Conservation (phyloP, 1,140 invertebrate species). For the Cryptotermes secundus region DNA sequence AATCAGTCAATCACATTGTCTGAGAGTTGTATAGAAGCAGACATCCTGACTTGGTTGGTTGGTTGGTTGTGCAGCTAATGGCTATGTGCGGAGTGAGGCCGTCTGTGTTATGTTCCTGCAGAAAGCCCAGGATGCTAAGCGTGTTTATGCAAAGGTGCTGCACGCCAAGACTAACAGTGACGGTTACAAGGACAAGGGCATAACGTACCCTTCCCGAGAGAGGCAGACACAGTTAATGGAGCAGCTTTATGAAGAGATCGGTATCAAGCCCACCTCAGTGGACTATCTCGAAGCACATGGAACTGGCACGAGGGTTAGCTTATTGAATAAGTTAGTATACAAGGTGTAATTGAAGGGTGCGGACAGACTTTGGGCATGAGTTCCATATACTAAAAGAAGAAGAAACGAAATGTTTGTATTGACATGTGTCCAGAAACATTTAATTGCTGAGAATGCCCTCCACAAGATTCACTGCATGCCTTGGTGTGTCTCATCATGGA, state of each 20-base stretch:
- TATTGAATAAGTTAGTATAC: too few relatives aligned
- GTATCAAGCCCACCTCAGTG: slow-evolving; percentile 76
- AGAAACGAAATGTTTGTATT: too few relatives aligned
- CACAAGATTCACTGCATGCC: too few relatives aligned
- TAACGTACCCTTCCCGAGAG: slow-evolving; percentile 86
- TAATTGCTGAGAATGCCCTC: too few relatives aligned
- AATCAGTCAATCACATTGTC: too few relatives aligned
- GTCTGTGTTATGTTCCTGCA: slow-evolving; percentile 80
- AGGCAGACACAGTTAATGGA: slow-evolving; percentile 76
- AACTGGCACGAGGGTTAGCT: slow-evolving; percentile 81
- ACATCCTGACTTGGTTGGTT: too few relatives aligned
- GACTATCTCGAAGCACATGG: slow-evolving; percentile 95
- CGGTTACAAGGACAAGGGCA: slow-evolving; percentile 85
- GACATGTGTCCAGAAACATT: too few relatives aligned
- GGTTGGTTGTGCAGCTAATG: slow-evolving; percentile 57
- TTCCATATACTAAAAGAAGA: too few relatives aligned
- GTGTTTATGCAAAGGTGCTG: slow-evolving; percentile 61
- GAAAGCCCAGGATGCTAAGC: slow-evolving; percentile 66
- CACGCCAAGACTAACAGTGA: slow-evolving; percentile 80
- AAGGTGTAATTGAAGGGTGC: too few relatives aligned
- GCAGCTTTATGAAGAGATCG: slow-evolving; percentile 86
- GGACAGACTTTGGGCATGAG: too few relatives aligned
- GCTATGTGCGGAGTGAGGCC: slow-evolving; percentile 91
- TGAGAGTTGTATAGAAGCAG: too few relatives aligned
- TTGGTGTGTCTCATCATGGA: too few relatives aligned